Evolutionary conservation across 2,113 vertebrate species (phyloP).

Genomic region (Antigone vipio): DNA sequence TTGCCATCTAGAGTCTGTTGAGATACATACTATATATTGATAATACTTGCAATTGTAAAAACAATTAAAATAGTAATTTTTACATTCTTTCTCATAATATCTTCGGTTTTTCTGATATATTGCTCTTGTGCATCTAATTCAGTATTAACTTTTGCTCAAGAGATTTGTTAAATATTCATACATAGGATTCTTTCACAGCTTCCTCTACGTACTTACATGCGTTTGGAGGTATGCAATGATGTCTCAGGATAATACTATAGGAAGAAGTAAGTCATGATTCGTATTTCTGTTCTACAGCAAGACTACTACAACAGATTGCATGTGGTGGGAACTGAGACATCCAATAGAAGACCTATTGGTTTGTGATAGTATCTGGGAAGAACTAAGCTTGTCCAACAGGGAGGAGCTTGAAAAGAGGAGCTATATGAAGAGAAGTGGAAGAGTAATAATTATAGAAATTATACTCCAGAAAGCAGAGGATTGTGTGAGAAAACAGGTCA

Average conservation of each 20-base stretch:
- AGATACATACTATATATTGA: not conserved
- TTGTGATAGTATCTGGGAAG: not conserved
- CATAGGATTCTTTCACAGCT: not conserved
- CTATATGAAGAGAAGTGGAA: not conserved
- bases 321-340: not conserved
- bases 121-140: not conserved
- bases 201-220: not conserved
- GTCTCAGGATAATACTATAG: not conserved
- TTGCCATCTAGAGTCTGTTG: not conserved
- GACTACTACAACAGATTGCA: not conserved
- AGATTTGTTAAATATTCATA: not conserved
- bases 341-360: not conserved
- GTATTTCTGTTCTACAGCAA: not conserved
- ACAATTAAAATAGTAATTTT: not conserved
- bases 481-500: not conserved
- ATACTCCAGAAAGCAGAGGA: not conserved
- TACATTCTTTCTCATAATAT: not conserved
- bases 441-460: not conserved
- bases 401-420: not conserved
- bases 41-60: not conserved
- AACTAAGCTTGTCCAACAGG: not conserved
- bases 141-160: not conserved
- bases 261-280: not conserved
- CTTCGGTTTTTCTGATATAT: not conserved
- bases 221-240: not conserved